Conservation (phyloP, 2,888 invertebrate species). For the Scaptomyza tumidula region DNA sequence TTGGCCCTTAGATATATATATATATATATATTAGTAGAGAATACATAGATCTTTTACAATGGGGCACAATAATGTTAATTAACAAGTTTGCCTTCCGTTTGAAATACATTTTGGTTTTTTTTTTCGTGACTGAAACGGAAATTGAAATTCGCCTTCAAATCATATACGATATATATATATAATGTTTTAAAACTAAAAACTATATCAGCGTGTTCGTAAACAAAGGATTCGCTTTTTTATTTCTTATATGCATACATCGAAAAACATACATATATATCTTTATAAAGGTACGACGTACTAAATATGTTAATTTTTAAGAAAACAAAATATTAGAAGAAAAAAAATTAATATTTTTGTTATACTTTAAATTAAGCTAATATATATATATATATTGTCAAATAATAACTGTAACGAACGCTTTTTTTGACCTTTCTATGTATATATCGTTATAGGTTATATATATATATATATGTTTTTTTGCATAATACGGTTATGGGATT, state of each 20-base stretch:
- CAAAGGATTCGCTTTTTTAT: conserved; percentile 16
- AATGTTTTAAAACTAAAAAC: too few relatives aligned
- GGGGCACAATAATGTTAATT: conserved; percentile 4
- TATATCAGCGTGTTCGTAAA: conserved; percentile 5
- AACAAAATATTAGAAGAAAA: conserved; percentile 6
- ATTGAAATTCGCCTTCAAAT: conserved; percentile 33
- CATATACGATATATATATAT: neutral
- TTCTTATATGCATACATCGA: conserved; percentile 16
- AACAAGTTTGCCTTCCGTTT: conserved; percentile 24
- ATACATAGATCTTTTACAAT: conserved; percentile 32
- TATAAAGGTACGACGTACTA: conserved; percentile 54
- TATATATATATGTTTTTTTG: conserved; percentile 1
- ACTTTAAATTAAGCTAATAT: conserved; percentile 33
- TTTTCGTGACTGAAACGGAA: conserved; percentile 15
- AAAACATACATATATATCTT: conserved; percentile 8
- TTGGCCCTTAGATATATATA: conserved; percentile 26
- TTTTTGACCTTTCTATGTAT: neutral
- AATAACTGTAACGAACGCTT: conserved; percentile 19
- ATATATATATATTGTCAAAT: conserved; percentile 39
- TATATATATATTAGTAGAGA: conserved; percentile 23
- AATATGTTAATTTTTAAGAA: conserved; percentile 25
- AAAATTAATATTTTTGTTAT: neutral
- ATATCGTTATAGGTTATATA: conserved; percentile 2
- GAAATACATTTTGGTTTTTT: conserved; percentile 38
- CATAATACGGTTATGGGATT: conserved; percentile 31